These are phyloP conservation scores for Coelopa frigida DNA, from an alignment of 1,140 invertebrate genomes.

Conservation along the genomic window DNA sequence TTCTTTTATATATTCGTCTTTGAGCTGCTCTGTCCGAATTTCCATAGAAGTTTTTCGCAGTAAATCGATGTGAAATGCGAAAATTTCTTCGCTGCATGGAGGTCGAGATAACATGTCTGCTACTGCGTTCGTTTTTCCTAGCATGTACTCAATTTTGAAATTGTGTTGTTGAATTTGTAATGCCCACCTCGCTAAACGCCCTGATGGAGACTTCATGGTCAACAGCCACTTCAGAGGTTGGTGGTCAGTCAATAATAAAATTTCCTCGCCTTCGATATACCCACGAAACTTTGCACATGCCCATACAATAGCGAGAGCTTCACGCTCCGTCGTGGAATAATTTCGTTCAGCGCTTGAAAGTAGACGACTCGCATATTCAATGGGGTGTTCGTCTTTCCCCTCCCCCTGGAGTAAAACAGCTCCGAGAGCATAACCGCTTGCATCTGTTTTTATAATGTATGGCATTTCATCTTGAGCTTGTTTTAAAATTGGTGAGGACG, in stretches of 20 bases:
- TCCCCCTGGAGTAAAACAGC: too few relatives aligned
- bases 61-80: too few relatives aligned
- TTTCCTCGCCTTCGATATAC: conserved; percentile 46
- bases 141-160: conserved; percentile 26
- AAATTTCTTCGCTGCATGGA: too few relatives aligned
- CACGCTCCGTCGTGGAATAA: too few relatives aligned
- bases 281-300: conserved; percentile 42
- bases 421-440: conserved; percentile 34
- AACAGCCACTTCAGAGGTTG: conserved; percentile 47
- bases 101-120: too few relatives aligned
- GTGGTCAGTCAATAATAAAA: conserved; percentile 47
- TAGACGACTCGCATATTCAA: too few relatives aligned
- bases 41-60: conserved; percentile 10
- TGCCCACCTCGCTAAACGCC: conserved; percentile 45
- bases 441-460: conserved; percentile 31
- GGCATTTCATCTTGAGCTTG: conserved; percentile 24
- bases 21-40: conserved; percentile 12
- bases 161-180: conserved; percentile 45
- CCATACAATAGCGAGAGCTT: conserved; percentile 48
- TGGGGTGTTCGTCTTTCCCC: too few relatives aligned
- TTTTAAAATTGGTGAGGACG: conserved; percentile 10
- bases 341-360: conserved; percentile 13
- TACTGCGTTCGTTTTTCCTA: conserved; percentile 11
- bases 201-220: conserved; percentile 40
- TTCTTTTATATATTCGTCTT: conserved; percentile 4